Base-by-base conservation (phyloP, 64 coral and sea anemone genomes). In the Montipora capricornis region DNA sequence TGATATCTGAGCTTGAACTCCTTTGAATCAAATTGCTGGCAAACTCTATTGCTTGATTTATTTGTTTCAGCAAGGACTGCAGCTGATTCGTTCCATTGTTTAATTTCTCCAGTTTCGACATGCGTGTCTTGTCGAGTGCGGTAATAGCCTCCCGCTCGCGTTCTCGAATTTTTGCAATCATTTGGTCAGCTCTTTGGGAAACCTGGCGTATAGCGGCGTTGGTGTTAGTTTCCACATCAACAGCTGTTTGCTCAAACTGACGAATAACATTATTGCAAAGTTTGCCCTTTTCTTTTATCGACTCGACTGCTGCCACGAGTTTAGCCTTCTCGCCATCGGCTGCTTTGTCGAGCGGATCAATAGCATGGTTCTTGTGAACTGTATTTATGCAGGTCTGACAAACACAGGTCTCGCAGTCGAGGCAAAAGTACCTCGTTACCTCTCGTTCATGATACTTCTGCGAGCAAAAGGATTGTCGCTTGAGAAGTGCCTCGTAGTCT, bases 401-500 rank as follows among this genome's bases (percentile, higher is more conserved):
- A 2, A 71, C n/a, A 20, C 68, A 71, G 4, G 68, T 20, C 68
- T 71, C 10, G 68, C 68, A 71, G 68, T 71, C 68, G 68, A 71
- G 0, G 68, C 68, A 71, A 71, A 71, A 71, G 5, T 0, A 20
- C 19, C 68, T 79, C 3, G 77, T 52, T 79, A 79, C 16, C 16
- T 79, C 77, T 79, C 77, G 47, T 47, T 79, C 77, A 13, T 79
- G 77, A 45, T 78, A 78, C 76, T 78, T 11, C 68, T 78, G 76
- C 45, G 44, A 78, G 16, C 76, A 78, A 78, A 19, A 78, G 4
- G 19, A 3, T 24, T 71, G 68, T 71, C 68, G 68, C 19, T 71
- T 71, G 68, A 71, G 68, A 71, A 71, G 20, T 20, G 68, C 68
- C 4, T 24, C 68, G 68, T 71, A 71, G 68, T 50, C 47, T 79